Evolutionary conservation across 2,797 vertebrate genomes (phyloP).

Genomic region (Naso thynnoides): DNA sequence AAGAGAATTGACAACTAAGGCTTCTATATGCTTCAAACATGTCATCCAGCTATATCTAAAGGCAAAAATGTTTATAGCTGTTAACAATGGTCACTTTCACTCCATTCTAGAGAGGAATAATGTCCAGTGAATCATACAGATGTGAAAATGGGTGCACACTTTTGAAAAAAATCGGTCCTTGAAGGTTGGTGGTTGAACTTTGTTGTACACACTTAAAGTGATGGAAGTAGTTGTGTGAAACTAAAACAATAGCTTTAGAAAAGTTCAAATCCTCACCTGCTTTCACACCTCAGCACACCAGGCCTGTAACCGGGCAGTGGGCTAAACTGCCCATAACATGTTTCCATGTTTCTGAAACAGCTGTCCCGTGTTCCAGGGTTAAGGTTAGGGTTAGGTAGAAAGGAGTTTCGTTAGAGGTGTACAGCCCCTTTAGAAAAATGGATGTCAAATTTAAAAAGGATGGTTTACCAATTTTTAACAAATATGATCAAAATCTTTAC

Average conservation of each 20-base stretch:
- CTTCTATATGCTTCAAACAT: background rate
- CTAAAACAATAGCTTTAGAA: background rate
- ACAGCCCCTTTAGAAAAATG: background rate
- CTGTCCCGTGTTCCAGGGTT: background rate
- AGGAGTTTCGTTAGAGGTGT: background rate
- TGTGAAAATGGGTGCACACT: background rate
- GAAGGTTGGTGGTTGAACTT: too few species aligned
- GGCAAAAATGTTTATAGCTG: background rate
- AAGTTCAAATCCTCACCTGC: too few species aligned
- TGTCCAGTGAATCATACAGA: background rate
- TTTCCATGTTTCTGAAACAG: background rate
- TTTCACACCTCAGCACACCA: background rate
- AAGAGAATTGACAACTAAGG: background rate
- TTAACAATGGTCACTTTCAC: background rate
- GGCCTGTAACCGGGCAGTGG: background rate
- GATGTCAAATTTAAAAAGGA: background rate
- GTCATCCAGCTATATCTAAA: background rate
- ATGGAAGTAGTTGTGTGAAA: conserved; percentile 1
- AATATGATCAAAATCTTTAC: background rate
- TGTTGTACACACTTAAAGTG: too few species aligned
- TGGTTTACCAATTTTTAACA: background rate
- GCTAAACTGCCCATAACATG: background rate
- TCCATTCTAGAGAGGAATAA: background rate
- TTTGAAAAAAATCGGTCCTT: conserved; percentile 8
- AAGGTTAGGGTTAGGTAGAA: background rate